Percentiles rank a stretch among this genome's conserved stretches.
Conservation (phyloP, 92 coral and sea anemone genomes). For the Diadumene lineata region DNA sequence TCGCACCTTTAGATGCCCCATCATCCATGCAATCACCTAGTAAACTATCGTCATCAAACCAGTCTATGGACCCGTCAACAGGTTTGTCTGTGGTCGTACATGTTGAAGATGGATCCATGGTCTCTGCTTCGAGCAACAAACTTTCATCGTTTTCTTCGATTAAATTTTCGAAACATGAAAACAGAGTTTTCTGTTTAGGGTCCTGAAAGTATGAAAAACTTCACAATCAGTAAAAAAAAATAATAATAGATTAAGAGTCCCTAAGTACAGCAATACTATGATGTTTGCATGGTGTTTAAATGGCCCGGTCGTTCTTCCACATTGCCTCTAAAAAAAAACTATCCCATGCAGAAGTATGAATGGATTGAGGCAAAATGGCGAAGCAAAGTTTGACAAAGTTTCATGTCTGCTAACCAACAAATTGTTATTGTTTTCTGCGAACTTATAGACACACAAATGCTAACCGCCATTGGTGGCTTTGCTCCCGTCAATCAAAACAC, state of each 20-base stretch:
- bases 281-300: too few relatives aligned
- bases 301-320: too few relatives aligned
- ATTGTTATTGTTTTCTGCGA: too few relatives aligned
- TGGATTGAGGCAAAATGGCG: too few relatives aligned
- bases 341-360: too few relatives aligned
- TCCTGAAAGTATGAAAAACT: constrained; percentile 52
- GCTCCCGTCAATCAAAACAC: too few relatives aligned
- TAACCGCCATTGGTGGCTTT: too few relatives aligned
- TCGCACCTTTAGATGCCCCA: not conserved
- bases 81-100: constrained; percentile 2
- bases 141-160: constrained; percentile 66
- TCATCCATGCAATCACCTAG: constrained; percentile 5
- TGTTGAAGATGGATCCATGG: constrained; percentile 12
- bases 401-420: too few relatives aligned
- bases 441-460: too few relatives aligned
- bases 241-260: not conserved
- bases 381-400: too few relatives aligned
- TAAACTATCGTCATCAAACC: constrained; percentile 20
- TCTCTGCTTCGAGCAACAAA: constrained; percentile 16
- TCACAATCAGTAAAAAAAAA: not conserved
- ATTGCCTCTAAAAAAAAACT: too few relatives aligned
- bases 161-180: constrained; percentile 82
- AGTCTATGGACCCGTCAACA: not conserved
- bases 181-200: constrained; percentile 87
- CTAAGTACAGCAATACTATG: too few relatives aligned